phyloP scores from a whole-genome alignment of 2,113 vertebrate genomes.

The Stigmatopora argus region DNA sequence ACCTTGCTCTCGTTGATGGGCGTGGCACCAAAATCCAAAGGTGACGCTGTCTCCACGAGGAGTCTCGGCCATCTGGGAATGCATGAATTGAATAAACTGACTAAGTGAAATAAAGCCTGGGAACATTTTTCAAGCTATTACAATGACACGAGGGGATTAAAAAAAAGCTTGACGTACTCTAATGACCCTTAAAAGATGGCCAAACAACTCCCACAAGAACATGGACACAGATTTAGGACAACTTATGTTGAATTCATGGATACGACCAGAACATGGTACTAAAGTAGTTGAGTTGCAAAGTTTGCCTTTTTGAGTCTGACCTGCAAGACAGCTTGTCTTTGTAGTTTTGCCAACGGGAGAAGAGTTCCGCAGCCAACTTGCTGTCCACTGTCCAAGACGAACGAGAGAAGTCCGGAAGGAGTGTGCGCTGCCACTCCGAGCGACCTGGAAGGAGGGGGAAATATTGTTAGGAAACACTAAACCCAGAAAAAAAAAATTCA shows the following conservation, averaged over 20 bases:
- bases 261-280: neutral
- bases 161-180: neutral
- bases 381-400: constrained; percentile 83
- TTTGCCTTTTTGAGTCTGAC: constrained; percentile 48
- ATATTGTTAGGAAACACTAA: too few relatives aligned
- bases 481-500: too few relatives aligned
- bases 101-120: too few relatives aligned
- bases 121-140: constrained; percentile 2
- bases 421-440: constrained; percentile 80
- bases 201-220: neutral
- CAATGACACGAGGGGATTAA: neutral
- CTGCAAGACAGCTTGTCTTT: constrained; percentile 80
- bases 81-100: neutral
- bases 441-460: constrained; percentile 60
- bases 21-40: constrained; percentile 83
- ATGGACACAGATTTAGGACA: neutral
- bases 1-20: constrained; percentile 86
- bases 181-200: too few relatives aligned
- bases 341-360: constrained; percentile 80
- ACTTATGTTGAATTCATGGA: too few relatives aligned
- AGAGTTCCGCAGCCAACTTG: constrained; percentile 80
- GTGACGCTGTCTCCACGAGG: constrained; percentile 67
- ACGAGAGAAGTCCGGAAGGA: constrained; percentile 71
- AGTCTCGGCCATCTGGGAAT: constrained; percentile 76
- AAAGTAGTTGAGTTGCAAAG: neutral